Evolutionary conservation across 2,113 vertebrate genomes (phyloP), one percentile per base, ranked within the genome.

Genomic region (Azemiops feae): DNA sequence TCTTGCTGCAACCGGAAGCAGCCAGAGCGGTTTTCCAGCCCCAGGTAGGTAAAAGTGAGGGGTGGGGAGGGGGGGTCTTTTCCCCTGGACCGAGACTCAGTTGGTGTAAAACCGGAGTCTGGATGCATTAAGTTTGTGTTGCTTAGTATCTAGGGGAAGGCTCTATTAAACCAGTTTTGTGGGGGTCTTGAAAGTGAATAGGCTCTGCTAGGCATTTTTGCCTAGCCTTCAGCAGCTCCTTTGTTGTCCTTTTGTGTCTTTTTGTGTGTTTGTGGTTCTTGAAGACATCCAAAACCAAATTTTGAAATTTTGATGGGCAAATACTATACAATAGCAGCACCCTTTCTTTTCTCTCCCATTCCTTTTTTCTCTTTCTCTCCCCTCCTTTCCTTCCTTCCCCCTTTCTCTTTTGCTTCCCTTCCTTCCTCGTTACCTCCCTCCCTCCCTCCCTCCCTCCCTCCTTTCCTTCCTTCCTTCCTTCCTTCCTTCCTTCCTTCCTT

Each of bases 1-100:
- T 98, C 98, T 30, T 99, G 98, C 92, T 99, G 98, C 5, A 97
- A 98, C 86, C 95, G 95, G 85, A 95, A 93, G 90, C 97, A 55
- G 60, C 93, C 95, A 0, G 94, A 95, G 88, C 98, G 98, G 0
- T 92, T 7, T 95, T 60, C 95, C 94, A 47, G 96, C 92, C 97
- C 97, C 20, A 96, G 98, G 98, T 98, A 93, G 95, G 98, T 96
- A 58, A 47, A 45, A 20, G 30, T 34, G 11, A 34, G 16, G 64
- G 10, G 23, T 3, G 8, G 1, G 4, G 81, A 2, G 2, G 4
- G 45, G 11, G 22, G 4, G 10, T 25, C 85, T 11, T 45, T 23
- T 6, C 8, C 43, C 85, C 64, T 69, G 60, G 60, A 14, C 60
- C 4, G 27, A 30, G 27, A 8, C 39, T 25, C 23, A 4, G 60